Conservation (phyloP, 2,797 vertebrate genomes). For the Champsocephalus esox region DNA sequence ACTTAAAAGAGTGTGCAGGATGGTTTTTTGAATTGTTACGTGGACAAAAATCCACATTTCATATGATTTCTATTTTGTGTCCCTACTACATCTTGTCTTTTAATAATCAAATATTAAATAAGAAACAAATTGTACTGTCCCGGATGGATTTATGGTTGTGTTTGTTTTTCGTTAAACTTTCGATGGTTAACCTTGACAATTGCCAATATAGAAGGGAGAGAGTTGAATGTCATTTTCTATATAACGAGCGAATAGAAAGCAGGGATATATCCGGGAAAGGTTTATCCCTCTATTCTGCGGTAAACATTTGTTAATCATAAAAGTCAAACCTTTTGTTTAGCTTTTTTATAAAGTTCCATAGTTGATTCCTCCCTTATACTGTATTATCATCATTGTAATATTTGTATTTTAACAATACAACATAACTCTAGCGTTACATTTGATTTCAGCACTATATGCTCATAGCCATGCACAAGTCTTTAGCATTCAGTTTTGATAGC, state of each 20-base stretch:
- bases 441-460: conserved; percentile 24
- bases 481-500: conserved; percentile 46
- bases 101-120: neutral
- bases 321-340: conserved; percentile 11
- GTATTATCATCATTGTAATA: conserved; percentile 22
- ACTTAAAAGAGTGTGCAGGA: no score
- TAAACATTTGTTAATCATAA: conserved; percentile 1
- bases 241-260: neutral
- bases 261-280: neutral
- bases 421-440: conserved; percentile 51
- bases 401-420: conserved; percentile 37
- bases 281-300: neutral
- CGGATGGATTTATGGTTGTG: no score
- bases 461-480: conserved; percentile 26
- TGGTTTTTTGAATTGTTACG: no score
- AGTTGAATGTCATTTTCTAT: neutral
- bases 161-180: neutral
- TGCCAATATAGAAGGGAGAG: neutral
- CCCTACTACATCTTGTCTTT: neutral
- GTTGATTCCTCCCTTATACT: conserved; percentile 16
- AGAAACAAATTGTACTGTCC: neutral
- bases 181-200: neutral
- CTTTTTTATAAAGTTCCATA: conserved; percentile 32
- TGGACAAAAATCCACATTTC: no score
- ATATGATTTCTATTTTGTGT: no score